Evolutionary conservation across 1,140 invertebrate species (phyloP), one percentile per base, ranked within the genome.

Genomic region (Rhopalosiphum padi): DNA sequence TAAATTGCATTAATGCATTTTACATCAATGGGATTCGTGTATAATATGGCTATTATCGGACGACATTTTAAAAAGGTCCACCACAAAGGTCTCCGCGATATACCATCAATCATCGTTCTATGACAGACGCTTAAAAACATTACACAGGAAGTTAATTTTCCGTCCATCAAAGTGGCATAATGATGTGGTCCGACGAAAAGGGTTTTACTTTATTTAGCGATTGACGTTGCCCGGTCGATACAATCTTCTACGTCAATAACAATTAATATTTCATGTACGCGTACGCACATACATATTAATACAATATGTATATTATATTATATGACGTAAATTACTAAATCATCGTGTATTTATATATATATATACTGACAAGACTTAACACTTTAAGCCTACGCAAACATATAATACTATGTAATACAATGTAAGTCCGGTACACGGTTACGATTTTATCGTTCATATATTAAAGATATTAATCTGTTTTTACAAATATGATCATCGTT

Each of bases 401-500:
- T 85, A 85, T 77, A 77, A 85, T 83, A 43, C 60, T n/a, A 77
- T 77, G 60, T 77, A 77, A n/a, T 77, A 77, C 60, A 77, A 77
- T 77, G 60, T n/a, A 30, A 77, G 30, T 21, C n/a, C 15, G n/a
- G 60, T 77, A 77, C 60, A 77, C 15, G 60, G 60, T 77, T 85
- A 85, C 37, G 83, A 85, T 85, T 41, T 85, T 85, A 85, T 85
- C 83, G 8, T 85, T 41, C 83, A 25, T 85, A 85, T 83, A 83
- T 83, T 11, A 37, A 37, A 83, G 82, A 83, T 83, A 83, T 37
- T 83, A 83, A 83, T 83, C 82, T 37, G 82, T 83, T 83, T 37
- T 82, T 83, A 83, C 82, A 83, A 83, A 83, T 83, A 83, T 41
- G 8, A 35, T 41, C 35, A 23, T 83, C n/a, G 60, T 77, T 77